Conservation (phyloP, 2,113 vertebrate species). For the Ariopsis seemanni region DNA sequence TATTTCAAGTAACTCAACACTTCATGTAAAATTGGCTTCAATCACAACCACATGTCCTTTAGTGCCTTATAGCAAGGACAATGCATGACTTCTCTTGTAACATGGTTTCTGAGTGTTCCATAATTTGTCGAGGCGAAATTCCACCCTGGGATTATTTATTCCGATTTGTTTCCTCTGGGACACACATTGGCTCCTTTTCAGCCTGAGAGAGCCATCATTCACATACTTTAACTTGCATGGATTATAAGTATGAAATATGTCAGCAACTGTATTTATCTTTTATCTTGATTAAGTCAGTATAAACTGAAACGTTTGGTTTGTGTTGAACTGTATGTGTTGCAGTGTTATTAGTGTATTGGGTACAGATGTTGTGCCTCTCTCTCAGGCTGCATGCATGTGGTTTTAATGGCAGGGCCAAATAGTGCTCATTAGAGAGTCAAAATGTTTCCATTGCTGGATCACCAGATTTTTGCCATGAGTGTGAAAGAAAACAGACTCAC, state of each 20-base stretch:
- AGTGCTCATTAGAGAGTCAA: conserved; percentile 41
- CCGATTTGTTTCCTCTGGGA: conserved; percentile 3
- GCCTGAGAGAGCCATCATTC: background rate
- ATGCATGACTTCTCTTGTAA: background rate
- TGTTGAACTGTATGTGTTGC: conserved; percentile 28
- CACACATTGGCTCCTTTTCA: conserved; percentile 1
- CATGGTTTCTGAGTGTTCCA: background rate
- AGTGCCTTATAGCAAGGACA: background rate
- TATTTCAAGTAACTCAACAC: conserved; percentile 7
- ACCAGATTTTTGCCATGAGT: conserved; percentile 29
- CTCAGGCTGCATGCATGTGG: conserved; percentile 36
- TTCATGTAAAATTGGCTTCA: background rate
- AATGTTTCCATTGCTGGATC: conserved; percentile 32
- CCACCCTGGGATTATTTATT: conserved; percentile 25
- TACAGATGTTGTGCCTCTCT: conserved; percentile 15
- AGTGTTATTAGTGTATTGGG: conserved; percentile 17
- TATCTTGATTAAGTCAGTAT: conserved; percentile 4
- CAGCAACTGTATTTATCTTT: conserved; percentile 21
- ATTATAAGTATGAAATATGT: conserved; percentile 13
- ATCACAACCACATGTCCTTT: background rate
- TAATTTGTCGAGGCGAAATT: background rate
- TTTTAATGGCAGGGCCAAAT: conserved; percentile 46
- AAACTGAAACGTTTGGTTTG: background rate
- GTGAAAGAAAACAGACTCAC: conserved; percentile 19
- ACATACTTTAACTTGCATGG: background rate